Conservation (phyloP, 2,113 vertebrate genomes). For the Eidolon helvum region DNA sequence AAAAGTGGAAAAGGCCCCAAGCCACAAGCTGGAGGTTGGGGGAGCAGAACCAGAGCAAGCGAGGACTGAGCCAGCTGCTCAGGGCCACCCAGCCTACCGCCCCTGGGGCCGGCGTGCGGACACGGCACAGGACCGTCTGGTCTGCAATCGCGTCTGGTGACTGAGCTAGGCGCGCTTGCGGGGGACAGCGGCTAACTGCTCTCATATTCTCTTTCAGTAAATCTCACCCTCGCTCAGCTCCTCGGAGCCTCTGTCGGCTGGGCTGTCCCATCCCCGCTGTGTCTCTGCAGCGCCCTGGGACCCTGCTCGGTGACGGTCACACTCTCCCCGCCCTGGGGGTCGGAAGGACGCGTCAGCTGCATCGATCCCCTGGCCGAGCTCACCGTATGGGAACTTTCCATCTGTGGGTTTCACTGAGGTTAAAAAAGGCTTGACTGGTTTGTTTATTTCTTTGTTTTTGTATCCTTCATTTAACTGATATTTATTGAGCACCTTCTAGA, state of each 20-base stretch:
- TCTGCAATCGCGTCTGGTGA: background rate
- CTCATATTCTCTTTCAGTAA: rapidly evolving
- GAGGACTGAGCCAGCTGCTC: background rate
- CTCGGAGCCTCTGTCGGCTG: background rate
- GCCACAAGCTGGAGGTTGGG: background rate
- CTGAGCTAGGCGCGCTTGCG: rapidly evolving
- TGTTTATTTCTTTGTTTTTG: background rate
- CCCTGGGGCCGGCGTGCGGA: rapidly evolving
- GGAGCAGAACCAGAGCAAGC: background rate
- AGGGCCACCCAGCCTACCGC: background rate
- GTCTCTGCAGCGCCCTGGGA: background rate
- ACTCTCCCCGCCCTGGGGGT: background rate
- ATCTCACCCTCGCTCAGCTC: background rate
- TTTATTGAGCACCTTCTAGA: background rate
- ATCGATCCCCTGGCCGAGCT: background rate
- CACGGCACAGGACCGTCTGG: rapidly evolving
- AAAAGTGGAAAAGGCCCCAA: background rate
- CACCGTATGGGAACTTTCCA: background rate
- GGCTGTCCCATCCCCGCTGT: rapidly evolving
- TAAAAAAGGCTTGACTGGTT: background rate
- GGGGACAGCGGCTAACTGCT: background rate
- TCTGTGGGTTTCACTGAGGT: background rate
- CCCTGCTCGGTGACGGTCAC: background rate
- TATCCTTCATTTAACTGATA: background rate
- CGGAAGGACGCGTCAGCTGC: background rate